Evolutionary conservation across 2,113 vertebrate species (phyloP), one percentile per base, ranked within the genome.

Genomic region (Rhinoderma darwinii): DNA sequence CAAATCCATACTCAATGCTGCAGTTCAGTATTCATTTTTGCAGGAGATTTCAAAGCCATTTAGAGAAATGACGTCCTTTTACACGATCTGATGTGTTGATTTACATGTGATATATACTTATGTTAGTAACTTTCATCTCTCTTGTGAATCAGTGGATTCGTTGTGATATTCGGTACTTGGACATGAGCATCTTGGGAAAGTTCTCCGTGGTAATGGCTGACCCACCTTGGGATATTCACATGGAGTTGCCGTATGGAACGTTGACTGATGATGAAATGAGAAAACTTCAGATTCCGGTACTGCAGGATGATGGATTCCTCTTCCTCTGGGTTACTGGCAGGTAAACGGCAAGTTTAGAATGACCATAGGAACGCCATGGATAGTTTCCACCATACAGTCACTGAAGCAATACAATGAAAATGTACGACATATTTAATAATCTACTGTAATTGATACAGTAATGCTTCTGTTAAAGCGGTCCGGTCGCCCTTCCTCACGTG

Each of bases 141-240:
- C 15, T 43, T 59, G 32, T 50, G 17, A 7, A 22, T 5, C 90
- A 98, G 97, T 98, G 97, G 97, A 97, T 98, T 90, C 96, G 96
- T 92, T 98, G 97, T 88, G 97, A 98, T 88, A 98, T 98, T 88
- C 97, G 97, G 39, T 97, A 93, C 92, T 90, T 98, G 94, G 97
- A 98, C 81, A 95, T 97, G 84, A 96, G 96, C 89, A 97, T 97
- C 90, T 92, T 98, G 94, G 97, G 97, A 5, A 98, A 98, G 92
- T 98, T 98, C 82, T 96, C 97, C 0, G 97, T 98, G 89, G 97
- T 98, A 90, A 98, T 98, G 97, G 97, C 97, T 30, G 97, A 98
- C 91, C 97, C 97, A 15, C 97, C 97, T 0, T 98, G 97, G 97
- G 97, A 98, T 88, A 98, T 98, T 90, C 97, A 98, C 93, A 98